A percentile compares a stretch with the other conserved stretches of the same genome.
Conservation (phyloP, 2,888 invertebrate species). For the Didymodactylos carnosus region DNA sequence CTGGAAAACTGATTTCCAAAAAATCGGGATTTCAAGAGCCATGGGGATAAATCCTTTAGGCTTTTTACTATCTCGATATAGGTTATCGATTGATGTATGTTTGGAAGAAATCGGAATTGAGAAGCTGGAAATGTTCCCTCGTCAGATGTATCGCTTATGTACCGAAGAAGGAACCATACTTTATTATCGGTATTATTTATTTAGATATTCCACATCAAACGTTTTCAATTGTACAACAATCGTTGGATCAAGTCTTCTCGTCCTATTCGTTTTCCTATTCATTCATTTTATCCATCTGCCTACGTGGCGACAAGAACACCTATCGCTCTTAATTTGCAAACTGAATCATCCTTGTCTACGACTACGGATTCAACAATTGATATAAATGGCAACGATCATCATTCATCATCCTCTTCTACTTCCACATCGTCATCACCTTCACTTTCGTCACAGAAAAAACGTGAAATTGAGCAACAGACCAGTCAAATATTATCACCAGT, state of each 20-base stretch:
- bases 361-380: too few species aligned
- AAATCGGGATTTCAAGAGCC: too few species aligned
- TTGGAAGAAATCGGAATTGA: too few species aligned
- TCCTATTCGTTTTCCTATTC: conserved; percentile 66
- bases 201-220: conserved; percentile 70
- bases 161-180: too few species aligned
- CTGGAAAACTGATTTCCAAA: too few species aligned
- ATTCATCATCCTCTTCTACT: conserved; percentile 8
- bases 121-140: too few species aligned
- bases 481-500: not conserved
- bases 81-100: too few species aligned
- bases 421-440: not conserved
- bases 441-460: not conserved
- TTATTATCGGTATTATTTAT: conserved; percentile 17
- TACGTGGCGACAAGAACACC: conserved; percentile 58
- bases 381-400: not conserved
- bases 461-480: too few species aligned
- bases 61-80: too few species aligned
- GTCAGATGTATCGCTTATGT: too few species aligned
- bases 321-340: conserved; percentile 40
- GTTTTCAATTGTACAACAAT: conserved; percentile 69
- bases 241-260: conserved; percentile 87
- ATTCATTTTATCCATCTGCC: conserved; percentile 63
- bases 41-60: too few species aligned
- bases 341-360: not conserved